Percentiles rank a stretch among this genome's conserved stretches.
Conservation (phyloP, 2,888 invertebrate genomes). For the Rhingia campestris region DNA sequence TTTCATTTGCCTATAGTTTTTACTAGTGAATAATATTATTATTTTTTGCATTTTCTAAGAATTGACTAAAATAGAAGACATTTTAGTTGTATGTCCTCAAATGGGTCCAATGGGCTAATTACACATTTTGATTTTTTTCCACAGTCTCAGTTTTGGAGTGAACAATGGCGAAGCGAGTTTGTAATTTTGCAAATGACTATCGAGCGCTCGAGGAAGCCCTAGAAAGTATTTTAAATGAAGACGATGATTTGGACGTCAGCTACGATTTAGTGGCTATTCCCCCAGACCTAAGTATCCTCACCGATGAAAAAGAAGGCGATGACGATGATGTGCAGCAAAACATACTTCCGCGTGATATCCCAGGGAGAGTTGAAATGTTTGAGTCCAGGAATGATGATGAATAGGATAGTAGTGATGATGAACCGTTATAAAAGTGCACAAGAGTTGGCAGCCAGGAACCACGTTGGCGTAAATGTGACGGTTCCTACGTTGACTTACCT, state of each 20-base stretch:
- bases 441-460: too few species aligned
- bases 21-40: not conserved
- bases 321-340: constrained; percentile 31
- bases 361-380: constrained; percentile 4
- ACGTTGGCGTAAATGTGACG: too few species aligned
- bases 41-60: not conserved
- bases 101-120: not conserved
- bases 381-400: constrained; percentile 11
- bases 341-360: constrained; percentile 3
- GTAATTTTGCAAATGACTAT: not conserved
- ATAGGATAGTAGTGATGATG: too few species aligned
- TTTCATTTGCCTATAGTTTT: not conserved
- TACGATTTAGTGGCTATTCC: constrained; percentile 32
- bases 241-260: not conserved
- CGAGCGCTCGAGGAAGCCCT: not conserved
- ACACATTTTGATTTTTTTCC: not conserved
- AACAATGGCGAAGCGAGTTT: not conserved
- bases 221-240: not conserved
- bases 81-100: constrained; percentile 1
- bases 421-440: too few species aligned
- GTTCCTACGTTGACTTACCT: constrained; percentile 22
- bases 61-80: not conserved
- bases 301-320: constrained; percentile 38
- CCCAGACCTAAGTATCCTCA: constrained; percentile 18
- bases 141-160: not conserved